Evolutionary conservation across 2,888 invertebrate genomes (phyloP), one percentile per base, ranked within the genome.

Genomic region (Apocheima hispidaria): DNA sequence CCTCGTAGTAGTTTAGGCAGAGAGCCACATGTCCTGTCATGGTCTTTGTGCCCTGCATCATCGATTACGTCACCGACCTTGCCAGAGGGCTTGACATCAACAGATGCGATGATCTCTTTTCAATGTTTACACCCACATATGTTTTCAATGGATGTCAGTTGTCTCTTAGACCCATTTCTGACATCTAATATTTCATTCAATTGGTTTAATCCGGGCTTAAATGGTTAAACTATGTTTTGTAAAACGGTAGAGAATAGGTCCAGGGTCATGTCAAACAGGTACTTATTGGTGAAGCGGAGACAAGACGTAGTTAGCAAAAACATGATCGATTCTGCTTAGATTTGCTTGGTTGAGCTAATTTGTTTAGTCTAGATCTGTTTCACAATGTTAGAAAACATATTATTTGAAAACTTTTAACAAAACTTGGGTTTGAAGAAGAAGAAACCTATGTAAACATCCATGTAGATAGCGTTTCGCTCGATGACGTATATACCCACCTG

Each of bases 11-110:
- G 67, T 67, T 56, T 69, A 56, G 75, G 68, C 67, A 79, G 46
- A 40, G 75, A 75, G 81, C 83, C 84, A 82, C 78, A 82, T 87
- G 85, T 84, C 86, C 87, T 60, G 60, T 5, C 38, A 5, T 35
- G n/a, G 16, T 55, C 36, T 82, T 43, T 58, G 82, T 79, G 55
- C 58, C 62, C 64, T 65, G 67, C 83, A 85, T 81, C 83, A 80
- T 81, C 79, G 69, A 75, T 90, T 88, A 90, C 89, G 90, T 90
- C 90, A 90, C 63, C 78, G 87, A 83, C 91, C 90, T 91, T 87
- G 88, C 69, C 73, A 61, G 74, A 88, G 88, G 86, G 78, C 78
- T 80, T 73, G 71, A 74, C 67, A 63, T 75, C 78, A 74, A 78
- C 77, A 82, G 75, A 79, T 84, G 81, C 71, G 75, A 75, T 78